These are phyloP conservation scores for Gastracanthus pulcherrimus DNA, from an alignment of 2,888 invertebrate species.

Conservation along the genomic window DNA sequence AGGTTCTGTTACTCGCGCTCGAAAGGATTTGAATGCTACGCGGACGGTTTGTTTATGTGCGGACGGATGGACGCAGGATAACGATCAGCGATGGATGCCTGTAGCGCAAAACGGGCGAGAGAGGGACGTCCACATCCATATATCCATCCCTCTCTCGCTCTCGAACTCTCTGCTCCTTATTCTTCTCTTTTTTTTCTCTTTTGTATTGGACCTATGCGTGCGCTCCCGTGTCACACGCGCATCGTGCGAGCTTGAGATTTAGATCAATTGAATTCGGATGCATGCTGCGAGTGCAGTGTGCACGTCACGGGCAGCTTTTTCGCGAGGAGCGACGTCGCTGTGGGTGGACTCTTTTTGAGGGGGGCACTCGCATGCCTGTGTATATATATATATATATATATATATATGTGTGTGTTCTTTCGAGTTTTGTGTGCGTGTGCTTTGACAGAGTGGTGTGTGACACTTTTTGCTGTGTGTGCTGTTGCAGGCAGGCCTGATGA, in stretches of 20 bases:
- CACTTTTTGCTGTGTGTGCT: constrained; percentile 27
- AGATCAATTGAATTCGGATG: constrained; percentile 42
- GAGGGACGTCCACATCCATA: constrained; percentile 23
- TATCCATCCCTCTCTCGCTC: background rate
- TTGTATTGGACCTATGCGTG: background rate
- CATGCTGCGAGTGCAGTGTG: background rate
- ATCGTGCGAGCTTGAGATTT: constrained; percentile 25
- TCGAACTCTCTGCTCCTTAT: background rate
- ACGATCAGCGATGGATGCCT: background rate
- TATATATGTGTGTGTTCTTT: constrained; percentile 40
- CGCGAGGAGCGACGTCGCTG: background rate
- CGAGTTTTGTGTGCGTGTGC: background rate
- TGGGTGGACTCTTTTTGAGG: no score
- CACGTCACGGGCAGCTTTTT: background rate
- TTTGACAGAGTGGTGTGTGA: constrained; percentile 30
- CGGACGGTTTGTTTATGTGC: constrained; percentile 21
- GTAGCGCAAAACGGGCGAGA: constrained; percentile 29
- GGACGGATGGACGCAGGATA: background rate
- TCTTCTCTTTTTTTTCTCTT: constrained; percentile 5
- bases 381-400: no score
- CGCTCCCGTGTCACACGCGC: constrained; percentile 25
- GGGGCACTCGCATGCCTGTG: no score
- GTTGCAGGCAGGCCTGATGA: no score
- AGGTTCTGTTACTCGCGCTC: background rate
- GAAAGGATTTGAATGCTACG: background rate